These are phyloP conservation scores for Grammomys surdaster DNA, from an alignment of 2,113 vertebrate genomes.

Conservation along the genomic window DNA sequence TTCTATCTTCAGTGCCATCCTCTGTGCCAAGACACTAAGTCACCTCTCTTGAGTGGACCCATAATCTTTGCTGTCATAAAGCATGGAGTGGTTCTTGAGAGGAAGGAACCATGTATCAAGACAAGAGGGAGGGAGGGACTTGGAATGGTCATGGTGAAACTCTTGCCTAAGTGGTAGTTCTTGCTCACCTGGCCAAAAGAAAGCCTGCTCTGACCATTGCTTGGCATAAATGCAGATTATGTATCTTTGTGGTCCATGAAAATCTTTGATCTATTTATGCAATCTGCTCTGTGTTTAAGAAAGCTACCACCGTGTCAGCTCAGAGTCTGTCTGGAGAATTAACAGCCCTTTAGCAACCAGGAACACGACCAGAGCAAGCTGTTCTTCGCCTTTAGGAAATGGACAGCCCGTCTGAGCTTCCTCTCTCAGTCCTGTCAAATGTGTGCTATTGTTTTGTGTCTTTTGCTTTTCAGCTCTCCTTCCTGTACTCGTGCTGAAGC, in stretches of 20 bases:
- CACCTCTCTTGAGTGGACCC: background rate
- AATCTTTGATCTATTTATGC: constrained; percentile 56
- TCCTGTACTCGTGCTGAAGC: constrained; percentile 84
- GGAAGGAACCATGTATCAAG: background rate
- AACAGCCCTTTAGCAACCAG: constrained; percentile 64
- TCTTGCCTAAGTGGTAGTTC: background rate
- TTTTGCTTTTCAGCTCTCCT: constrained; percentile 79
- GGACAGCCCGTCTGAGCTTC: constrained; percentile 83
- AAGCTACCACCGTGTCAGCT: background rate
- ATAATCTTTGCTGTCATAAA: background rate
- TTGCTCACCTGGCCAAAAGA: constrained; percentile 48
- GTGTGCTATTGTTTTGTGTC: constrained; percentile 81
- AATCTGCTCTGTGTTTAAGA: constrained; percentile 68
- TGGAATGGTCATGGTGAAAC: background rate
- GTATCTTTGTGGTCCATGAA: constrained; percentile 52
- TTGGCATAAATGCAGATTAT: constrained; percentile 50
- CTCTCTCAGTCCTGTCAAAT: constrained; percentile 75
- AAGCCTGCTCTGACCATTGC: constrained; percentile 15
- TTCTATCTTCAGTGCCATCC: constrained; percentile 1
- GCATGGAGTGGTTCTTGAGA: background rate
- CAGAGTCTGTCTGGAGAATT: constrained; percentile 66
- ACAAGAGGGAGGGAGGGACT: rapidly evolving
- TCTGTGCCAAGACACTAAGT: background rate
- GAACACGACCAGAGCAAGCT: constrained; percentile 37
- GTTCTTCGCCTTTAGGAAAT: constrained; percentile 83